These are phyloP conservation scores for Crypturellus undulatus DNA, from an alignment of 2,113 vertebrate genomes.

Conservation along the genomic window DNA sequence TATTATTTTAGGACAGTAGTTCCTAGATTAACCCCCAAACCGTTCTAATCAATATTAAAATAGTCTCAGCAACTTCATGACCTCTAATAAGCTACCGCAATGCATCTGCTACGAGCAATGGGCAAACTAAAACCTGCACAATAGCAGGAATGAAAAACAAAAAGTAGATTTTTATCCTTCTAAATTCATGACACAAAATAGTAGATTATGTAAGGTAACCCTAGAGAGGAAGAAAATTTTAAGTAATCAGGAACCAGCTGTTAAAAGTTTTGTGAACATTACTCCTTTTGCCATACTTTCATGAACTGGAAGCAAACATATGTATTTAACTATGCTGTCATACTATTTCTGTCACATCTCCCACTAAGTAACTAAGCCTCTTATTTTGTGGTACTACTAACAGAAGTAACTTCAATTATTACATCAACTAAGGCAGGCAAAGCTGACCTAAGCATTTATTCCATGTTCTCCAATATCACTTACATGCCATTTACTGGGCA, in stretches of 20 bases:
- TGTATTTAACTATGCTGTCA: not conserved
- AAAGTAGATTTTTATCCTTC: not conserved
- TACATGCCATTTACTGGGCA: not conserved
- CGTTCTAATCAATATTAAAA: not conserved
- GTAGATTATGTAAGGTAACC: not conserved
- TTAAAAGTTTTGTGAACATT: not conserved
- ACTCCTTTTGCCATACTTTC: not conserved
- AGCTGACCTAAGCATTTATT: not conserved
- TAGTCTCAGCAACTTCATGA: not conserved
- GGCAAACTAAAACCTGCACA: not conserved
- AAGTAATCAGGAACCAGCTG: not conserved
- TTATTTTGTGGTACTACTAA: not conserved
- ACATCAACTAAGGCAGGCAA: not conserved
- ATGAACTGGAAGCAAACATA: not conserved
- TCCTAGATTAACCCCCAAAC: not conserved
- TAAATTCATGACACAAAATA: not conserved
- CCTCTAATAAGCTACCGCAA: not conserved
- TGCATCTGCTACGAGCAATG: not conserved
- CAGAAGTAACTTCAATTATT: not conserved
- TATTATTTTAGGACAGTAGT: not conserved
- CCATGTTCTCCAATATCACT: not conserved
- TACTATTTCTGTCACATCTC: not conserved
- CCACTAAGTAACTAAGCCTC: not conserved
- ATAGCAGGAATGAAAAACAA: not conserved
- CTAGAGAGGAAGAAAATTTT: not conserved